A percentile compares a stretch with the other conserved stretches of the same genome.
Evolutionary conservation across 2,888 invertebrate genomes (phyloP).

Genomic region (Epistrophe eligans): DNA sequence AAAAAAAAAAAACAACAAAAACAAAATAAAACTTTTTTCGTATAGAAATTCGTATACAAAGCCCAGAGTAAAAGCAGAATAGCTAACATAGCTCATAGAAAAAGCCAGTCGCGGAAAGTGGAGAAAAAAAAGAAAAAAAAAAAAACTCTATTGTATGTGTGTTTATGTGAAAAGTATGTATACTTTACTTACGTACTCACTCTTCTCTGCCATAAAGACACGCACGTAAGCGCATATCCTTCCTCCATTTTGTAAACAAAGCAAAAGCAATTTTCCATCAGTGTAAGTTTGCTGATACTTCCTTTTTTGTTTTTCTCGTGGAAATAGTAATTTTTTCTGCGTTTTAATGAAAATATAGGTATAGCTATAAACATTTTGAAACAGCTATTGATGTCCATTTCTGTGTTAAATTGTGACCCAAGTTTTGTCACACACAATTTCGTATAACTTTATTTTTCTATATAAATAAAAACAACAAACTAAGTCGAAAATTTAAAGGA

Average conservation of each 20-base stretch:
- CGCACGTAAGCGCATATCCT: constrained; percentile 21
- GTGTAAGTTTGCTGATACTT: background rate
- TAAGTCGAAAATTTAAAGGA: no score
- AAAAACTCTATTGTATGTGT: background rate
- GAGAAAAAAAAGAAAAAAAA: background rate
- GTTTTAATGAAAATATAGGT: background rate
- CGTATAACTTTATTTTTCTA: background rate
- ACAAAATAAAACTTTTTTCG: constrained; percentile 42
- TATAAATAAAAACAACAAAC: no score
- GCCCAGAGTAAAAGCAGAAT: constrained; percentile 34
- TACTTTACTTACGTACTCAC: background rate
- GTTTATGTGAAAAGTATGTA: background rate
- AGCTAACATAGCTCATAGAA: constrained; percentile 9
- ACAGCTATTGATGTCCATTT: background rate
- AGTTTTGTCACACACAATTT: background rate
- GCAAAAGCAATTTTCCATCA: constrained; percentile 18
- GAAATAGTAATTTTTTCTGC: background rate
- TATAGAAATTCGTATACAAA: constrained; percentile 19
- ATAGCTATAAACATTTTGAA: constrained; percentile 2
- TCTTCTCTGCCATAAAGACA: constrained; percentile 4
- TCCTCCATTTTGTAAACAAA: constrained; percentile 18
- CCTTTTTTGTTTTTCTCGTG: background rate
- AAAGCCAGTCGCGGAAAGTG: background rate
- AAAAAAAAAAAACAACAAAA: background rate
- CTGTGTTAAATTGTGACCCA: background rate